Base-by-base conservation (phyloP, 2,888 invertebrate genomes). In the Phortica magna region DNA sequence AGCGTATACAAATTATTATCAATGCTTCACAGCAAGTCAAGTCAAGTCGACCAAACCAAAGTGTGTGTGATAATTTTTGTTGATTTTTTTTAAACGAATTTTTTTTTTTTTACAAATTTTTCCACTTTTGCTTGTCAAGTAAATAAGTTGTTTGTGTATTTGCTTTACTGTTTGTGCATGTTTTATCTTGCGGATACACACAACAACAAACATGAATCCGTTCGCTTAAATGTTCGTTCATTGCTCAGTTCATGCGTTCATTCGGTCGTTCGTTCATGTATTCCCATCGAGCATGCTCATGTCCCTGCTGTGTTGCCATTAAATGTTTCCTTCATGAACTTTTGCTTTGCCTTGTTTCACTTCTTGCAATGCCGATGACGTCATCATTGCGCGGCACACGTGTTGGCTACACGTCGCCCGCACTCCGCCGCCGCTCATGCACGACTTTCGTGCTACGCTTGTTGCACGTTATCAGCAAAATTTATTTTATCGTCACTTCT, bases 191-290 rank as follows among this genome's bases (percentile, higher is more conserved):
- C 39, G 39, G 39, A 64, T 64, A 64, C 64, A 64, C 22, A 64
- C 14, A 17, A 64, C 48, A 64, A 64, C 39, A 64, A 64, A 64
- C 39, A 64, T 64, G 64, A 64, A 64, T 64, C 64, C 64, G 64
- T 64, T 64, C 14, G 12, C 14, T 59, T 59, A 31, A 31, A 31
- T 31, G 31, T 31, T 31, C 31, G 31, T 31, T 31, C 31, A 4
- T 31, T 31, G 3, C 31, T 31, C 5, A 31, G 31, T 31, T 31
- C 31, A 1, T 31, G 31, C 31, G 31, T 31, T 31, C 31, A 31
- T 31, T 31, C 31, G 31, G 2, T 31, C 31, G 31, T 31, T 31
- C 5, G 31, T 31, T 31, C 31, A 31, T 31, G 31, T 31, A 31
- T 31, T 31, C 31, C 31, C 31, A 31, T 31, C 5, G 31, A 31